These are phyloP conservation scores for Bovichtus diacanthus DNA, from an alignment of 2,797 vertebrate genomes.

Conservation along the genomic window DNA sequence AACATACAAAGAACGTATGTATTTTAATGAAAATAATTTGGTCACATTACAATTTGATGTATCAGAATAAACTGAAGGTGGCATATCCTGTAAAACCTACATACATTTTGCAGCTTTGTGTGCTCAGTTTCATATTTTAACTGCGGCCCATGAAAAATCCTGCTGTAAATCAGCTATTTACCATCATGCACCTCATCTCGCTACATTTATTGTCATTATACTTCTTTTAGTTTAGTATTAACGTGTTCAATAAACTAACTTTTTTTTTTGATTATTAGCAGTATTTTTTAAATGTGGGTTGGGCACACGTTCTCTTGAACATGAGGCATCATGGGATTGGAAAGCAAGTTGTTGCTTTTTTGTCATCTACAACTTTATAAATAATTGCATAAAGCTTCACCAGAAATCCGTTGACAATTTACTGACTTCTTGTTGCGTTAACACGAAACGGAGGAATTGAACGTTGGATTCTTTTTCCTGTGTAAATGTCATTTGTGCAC, in stretches of 20 bases:
- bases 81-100: fast-evolving
- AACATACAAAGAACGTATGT: not conserved
- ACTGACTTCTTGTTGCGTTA: not conserved
- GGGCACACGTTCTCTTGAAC: not conserved
- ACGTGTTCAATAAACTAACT: too few relatives aligned
- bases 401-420: not conserved
- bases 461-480: not conserved
- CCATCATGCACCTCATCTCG: not conserved
- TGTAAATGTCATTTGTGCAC: not conserved
- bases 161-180: not conserved
- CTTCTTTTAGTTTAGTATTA: not conserved
- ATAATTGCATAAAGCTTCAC: constrained; percentile 5
- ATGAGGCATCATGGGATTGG: not conserved
- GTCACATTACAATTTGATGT: not conserved
- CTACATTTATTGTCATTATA: not conserved
- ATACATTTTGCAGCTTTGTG: too few relatives aligned
- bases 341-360: not conserved
- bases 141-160: not conserved
- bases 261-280: too few relatives aligned
- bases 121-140: not conserved
- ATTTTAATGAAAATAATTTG: not conserved
- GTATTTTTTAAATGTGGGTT: not conserved
- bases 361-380: constrained; percentile 17
- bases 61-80: not conserved
- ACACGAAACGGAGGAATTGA: not conserved